Base-by-base conservation (phyloP, 2,888 invertebrate genomes). In the Euproctis similis region DNA sequence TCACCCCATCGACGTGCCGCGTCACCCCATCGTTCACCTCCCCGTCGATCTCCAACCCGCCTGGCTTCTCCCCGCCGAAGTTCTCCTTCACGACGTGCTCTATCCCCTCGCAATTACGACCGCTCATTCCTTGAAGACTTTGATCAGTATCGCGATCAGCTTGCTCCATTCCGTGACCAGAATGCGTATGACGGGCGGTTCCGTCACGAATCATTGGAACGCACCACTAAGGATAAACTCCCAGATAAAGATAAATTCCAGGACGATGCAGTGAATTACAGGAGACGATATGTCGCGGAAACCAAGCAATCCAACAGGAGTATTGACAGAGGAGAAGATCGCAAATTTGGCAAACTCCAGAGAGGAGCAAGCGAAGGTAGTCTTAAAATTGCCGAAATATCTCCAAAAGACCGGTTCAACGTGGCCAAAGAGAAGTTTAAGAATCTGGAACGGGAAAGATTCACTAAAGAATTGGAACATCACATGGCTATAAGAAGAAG, bases 361-460 rank as follows among this genome's bases (percentile, higher is more conserved):
- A 53, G 82, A 36, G 69, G 86, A 39, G 54, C 78, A 53, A 64
- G 86, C 69, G 69, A 87, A 68, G 59, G 86, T 43, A 73, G 85
- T 59, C 48, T 80, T 26, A 82, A 84, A 44, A 26, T 77, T 9
- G 64, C 75, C 1, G 73, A 84, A 48, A 53, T 71, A 25, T 88
- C 90, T 1, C 93, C 93, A 1, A 88, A 91, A 46, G 93, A 94
- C 54, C 87, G 93, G 34, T 94, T 94, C 73, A 91, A 92, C 52
- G 94, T 94, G 52, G 94, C 94, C 24, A 94, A 94, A 69, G 93
- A 94, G 57, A 94, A 94, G 72, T 94, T 94, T 62, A 87, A 91
- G 66, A 88, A 92, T 39, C 86, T 94, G 70, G 94, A 94, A 61
- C 86, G 90, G 36, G 90, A 92, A 50, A 78, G 88, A 32, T 84